A percentile compares a stretch with the other conserved stretches of the same genome.
Evolutionary conservation across 2,888 invertebrate species (phyloP).

Genomic region (Phyto melanocephala): DNA sequence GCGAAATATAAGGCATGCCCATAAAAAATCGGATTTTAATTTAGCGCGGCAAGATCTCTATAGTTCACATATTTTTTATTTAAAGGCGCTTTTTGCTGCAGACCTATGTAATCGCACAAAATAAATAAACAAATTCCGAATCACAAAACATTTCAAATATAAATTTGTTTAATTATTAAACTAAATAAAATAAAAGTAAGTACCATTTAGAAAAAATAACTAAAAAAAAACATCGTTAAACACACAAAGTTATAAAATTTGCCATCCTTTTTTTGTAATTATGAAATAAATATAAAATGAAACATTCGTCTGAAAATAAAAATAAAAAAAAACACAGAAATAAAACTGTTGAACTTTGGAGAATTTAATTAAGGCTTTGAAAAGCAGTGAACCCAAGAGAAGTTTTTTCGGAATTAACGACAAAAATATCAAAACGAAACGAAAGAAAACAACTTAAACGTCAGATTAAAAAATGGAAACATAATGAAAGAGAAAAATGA

Average conservation of each 20-base stretch:
- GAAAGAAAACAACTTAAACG: constrained; percentile 18
- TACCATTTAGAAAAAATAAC: constrained; percentile 35
- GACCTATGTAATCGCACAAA: too few species aligned
- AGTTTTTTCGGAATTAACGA: constrained; percentile 49
- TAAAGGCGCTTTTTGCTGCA: too few species aligned
- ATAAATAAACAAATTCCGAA: constrained; percentile 15
- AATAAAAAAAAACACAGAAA: not conserved
- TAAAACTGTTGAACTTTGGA: constrained; percentile 60
- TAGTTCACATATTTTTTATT: too few species aligned
- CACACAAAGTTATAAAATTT: constrained; percentile 16
- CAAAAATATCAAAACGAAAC: constrained; percentile 38
- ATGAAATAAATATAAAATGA: constrained; percentile 20
- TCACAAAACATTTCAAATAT: constrained; percentile 28
- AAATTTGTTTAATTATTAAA: constrained; percentile 5
- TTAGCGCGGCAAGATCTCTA: too few species aligned
- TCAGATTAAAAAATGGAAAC: not conserved
- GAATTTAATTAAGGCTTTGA: constrained; percentile 64
- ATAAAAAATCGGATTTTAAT: too few species aligned
- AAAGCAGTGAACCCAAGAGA: constrained; percentile 62
- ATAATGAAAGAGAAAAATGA: constrained; percentile 37
- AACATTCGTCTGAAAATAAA: constrained; percentile 26
- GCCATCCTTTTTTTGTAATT: constrained; percentile 42
- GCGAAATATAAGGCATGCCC: too few species aligned
- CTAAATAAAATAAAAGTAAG: constrained; percentile 25
- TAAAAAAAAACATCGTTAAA: not conserved